Conservation (phyloP, 2,113 vertebrate genomes). For the Hippocampus guttulatus region DNA sequence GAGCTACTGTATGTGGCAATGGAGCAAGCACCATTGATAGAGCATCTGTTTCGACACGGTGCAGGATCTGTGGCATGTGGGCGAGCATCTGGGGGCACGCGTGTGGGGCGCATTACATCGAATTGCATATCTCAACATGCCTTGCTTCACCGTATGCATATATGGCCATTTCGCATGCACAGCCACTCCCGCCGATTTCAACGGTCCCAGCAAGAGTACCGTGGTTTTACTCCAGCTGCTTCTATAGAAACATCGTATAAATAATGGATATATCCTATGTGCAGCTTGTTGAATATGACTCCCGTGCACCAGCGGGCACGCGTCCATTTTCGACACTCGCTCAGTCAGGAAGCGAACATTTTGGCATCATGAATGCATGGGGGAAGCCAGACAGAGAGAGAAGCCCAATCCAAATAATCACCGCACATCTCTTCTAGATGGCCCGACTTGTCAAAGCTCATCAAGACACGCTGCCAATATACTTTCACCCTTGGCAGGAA, state of each 20-base stretch:
- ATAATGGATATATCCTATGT: conserved; percentile 25
- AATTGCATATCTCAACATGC: conserved; percentile 66
- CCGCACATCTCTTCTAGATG: conserved; percentile 61
- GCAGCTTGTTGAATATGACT: conserved; percentile 37
- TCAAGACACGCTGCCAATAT: conserved; percentile 47
- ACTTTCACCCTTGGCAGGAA: conserved; percentile 58
- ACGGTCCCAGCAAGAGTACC: conserved; percentile 19
- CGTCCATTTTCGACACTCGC: conserved; percentile 51
- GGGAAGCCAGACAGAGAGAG: conserved; percentile 53
- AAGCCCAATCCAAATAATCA: conserved; percentile 62
- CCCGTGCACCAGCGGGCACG: conserved; percentile 37
- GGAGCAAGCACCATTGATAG: conserved; percentile 69
- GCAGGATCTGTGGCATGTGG: conserved; percentile 67
- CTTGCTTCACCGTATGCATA: conserved; percentile 54
- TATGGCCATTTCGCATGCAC: conserved; percentile 47
- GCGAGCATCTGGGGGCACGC: conserved; percentile 67
- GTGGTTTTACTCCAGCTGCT: conserved; percentile 22
- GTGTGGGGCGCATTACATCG: conserved; percentile 66
- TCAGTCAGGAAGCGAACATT: conserved; percentile 48
- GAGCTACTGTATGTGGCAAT: conserved; percentile 58
- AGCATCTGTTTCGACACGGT: conserved; percentile 71
- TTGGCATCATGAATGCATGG: conserved; percentile 52
- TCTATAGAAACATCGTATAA: conserved; percentile 29
- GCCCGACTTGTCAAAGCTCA: conserved; percentile 61
- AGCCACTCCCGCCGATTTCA: conserved; percentile 40